A percentile compares a stretch with the other conserved stretches of the same genome.
These are phyloP conservation scores for Calameuta idolon DNA, from an alignment of 2,888 invertebrate genomes.

Conservation along the genomic window DNA sequence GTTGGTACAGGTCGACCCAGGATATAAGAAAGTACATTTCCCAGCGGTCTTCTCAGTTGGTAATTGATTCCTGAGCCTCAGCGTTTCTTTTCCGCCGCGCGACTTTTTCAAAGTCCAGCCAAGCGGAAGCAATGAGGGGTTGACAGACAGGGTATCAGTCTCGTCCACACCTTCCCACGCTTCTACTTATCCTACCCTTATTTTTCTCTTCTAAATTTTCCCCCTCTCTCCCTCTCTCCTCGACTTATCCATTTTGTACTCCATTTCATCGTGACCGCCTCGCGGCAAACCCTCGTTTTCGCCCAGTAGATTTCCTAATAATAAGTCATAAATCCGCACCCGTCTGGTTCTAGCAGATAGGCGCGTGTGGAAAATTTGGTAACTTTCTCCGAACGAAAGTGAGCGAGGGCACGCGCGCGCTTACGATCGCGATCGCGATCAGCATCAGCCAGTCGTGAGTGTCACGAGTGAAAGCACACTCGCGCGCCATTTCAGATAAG, in stretches of 20 bases:
- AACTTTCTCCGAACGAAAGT: not conserved
- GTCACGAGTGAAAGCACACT: constrained; percentile 12
- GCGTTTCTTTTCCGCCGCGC: constrained; percentile 16
- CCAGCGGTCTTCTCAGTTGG: constrained; percentile 21
- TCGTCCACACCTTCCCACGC: constrained; percentile 18
- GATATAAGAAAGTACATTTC: constrained; percentile 20
- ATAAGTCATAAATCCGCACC: constrained; percentile 33
- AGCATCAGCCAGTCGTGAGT: not conserved
- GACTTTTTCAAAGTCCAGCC: constrained; percentile 26
- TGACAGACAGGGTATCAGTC: constrained; percentile 28
- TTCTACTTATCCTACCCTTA: constrained; percentile 1
- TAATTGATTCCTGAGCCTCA: constrained; percentile 35
- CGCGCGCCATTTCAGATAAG: not conserved
- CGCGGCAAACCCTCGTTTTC: constrained; percentile 9
- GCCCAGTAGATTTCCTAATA: constrained; percentile 40
- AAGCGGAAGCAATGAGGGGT: constrained; percentile 27
- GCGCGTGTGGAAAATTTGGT: not conserved
- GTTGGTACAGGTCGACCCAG: not conserved
- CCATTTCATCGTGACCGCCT: not conserved
- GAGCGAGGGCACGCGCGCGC: not conserved
- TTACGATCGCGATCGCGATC: not conserved
- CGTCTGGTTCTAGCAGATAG: constrained; percentile 1
- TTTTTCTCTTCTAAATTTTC: not conserved
- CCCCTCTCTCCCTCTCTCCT: not conserved
- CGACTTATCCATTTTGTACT: not conserved